A percentile compares a stretch with the other conserved stretches of the same genome.
These are phyloP conservation scores for Ptilorrhoa leucosticta DNA, from an alignment of 2,113 vertebrate genomes.

Conservation along the genomic window DNA sequence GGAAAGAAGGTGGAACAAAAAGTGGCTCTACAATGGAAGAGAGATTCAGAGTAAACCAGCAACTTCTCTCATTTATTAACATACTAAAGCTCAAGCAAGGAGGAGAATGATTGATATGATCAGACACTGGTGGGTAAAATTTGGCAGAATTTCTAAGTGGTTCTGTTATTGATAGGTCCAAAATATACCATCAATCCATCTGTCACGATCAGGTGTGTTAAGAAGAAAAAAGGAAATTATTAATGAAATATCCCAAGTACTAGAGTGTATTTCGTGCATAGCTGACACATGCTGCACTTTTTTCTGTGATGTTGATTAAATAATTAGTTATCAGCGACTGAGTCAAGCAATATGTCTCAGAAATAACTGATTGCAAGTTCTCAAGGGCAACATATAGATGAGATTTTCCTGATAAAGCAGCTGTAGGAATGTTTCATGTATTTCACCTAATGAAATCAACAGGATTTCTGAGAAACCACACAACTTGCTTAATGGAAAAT, in stretches of 20 bases:
- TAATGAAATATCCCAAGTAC: not conserved
- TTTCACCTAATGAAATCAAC: not conserved
- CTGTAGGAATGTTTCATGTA: not conserved
- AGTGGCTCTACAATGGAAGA: not conserved
- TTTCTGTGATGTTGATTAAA: not conserved
- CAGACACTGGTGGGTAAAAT: not conserved
- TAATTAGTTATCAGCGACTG: not conserved
- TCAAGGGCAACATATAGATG: not conserved
- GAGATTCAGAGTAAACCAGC: not conserved
- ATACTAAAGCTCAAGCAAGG: not conserved
- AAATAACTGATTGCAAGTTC: not conserved
- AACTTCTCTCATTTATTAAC: not conserved
- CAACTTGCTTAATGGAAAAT: not conserved
- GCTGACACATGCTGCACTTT: not conserved
- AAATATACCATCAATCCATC: not conserved
- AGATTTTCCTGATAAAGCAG: not conserved
- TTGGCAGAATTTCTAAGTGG: not conserved
- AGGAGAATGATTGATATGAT: not conserved
- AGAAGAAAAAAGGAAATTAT: not conserved
- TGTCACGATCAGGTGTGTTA: not conserved
- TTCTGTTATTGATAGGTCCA: not conserved
- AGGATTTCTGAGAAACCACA: not conserved
- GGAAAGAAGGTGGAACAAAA: not conserved
- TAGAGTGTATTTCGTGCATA: not conserved
- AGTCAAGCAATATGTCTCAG: not conserved